Conservation (phyloP, 2,888 invertebrate species). For the Acleris holmiana region DNA sequence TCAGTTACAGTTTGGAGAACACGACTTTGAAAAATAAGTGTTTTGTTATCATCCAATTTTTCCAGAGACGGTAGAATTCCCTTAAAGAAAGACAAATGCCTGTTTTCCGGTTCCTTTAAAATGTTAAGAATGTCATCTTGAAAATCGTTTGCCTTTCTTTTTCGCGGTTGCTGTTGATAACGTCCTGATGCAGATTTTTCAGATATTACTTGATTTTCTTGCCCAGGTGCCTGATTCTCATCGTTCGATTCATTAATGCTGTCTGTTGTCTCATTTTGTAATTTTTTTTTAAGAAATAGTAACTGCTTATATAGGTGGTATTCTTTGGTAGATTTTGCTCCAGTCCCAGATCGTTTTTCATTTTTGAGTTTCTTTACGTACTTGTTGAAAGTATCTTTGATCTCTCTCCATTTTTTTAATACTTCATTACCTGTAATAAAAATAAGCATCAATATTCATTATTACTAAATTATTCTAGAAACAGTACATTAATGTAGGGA, state of each 20-base stretch:
- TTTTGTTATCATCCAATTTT: slow-evolving; percentile 45
- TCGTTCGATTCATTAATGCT: slow-evolving; percentile 41
- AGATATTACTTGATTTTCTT: slow-evolving; percentile 32
- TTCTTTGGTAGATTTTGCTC: slow-evolving; percentile 39
- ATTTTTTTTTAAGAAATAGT: no score
- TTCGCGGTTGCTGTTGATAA: slow-evolving; percentile 43
- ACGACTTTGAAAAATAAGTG: slow-evolving; percentile 44
- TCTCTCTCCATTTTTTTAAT: no score
- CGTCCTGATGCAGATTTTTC: slow-evolving; percentile 43
- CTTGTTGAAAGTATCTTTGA: slow-evolving; percentile 43
- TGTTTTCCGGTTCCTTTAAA: slow-evolving; percentile 42
- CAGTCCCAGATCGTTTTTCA: slow-evolving; percentile 43
- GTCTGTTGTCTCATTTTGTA: no score
- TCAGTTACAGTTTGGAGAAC: slow-evolving; percentile 44
- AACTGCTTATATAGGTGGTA: no score
- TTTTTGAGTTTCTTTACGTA: slow-evolving; percentile 46
- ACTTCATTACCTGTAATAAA: no score
- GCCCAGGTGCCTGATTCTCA: slow-evolving; percentile 18
- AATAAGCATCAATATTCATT: no score
- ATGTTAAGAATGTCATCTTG: slow-evolving; percentile 42
- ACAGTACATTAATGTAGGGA: no score
- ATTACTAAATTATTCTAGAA: no score
- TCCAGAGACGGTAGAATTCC: slow-evolving; percentile 46
- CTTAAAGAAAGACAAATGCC: slow-evolving; percentile 44
- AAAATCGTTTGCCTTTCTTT: slow-evolving; percentile 43